A percentile compares a stretch with the other conserved stretches of the same genome.
Conservation (phyloP, 2,797 vertebrate genomes). For the Manis crassicaudata region DNA sequence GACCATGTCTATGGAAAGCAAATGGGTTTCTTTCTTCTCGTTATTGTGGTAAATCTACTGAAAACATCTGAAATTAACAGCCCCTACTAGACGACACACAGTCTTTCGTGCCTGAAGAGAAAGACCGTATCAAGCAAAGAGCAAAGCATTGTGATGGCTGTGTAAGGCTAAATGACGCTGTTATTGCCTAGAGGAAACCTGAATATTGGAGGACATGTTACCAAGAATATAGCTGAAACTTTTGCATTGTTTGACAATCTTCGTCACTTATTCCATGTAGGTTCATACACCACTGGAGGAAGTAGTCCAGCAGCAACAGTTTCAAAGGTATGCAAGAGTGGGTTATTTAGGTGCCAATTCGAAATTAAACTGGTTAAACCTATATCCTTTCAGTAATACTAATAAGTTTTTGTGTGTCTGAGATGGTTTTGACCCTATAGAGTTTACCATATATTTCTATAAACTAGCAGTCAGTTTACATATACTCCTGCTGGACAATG, state of each 20-base stretch:
- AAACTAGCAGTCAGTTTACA: neutral
- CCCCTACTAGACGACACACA: neutral
- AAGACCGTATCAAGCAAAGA: neutral
- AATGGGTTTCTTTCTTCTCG: conserved; percentile 27
- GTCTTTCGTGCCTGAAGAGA: neutral
- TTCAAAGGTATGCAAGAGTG: neutral
- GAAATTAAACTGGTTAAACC: neutral
- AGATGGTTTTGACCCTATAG: neutral
- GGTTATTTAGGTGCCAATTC: neutral
- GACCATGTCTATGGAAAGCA: neutral
- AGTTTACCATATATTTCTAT: neutral
- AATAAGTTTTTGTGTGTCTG: neutral
- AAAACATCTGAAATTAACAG: neutral
- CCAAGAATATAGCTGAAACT: neutral
- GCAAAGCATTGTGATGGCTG: neutral
- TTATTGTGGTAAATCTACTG: neutral
- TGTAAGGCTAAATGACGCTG: neutral
- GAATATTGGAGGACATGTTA: neutral
- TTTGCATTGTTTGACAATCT: neutral
- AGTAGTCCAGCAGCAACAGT: neutral
- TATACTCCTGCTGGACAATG: neutral
- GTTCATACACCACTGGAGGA: neutral
- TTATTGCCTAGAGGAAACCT: neutral
- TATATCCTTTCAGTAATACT: neutral
- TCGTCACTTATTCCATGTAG: neutral